These are phyloP conservation scores for Cyprinodon tularosa DNA, from an alignment of 2,113 vertebrate species.

Conservation along the genomic window DNA sequence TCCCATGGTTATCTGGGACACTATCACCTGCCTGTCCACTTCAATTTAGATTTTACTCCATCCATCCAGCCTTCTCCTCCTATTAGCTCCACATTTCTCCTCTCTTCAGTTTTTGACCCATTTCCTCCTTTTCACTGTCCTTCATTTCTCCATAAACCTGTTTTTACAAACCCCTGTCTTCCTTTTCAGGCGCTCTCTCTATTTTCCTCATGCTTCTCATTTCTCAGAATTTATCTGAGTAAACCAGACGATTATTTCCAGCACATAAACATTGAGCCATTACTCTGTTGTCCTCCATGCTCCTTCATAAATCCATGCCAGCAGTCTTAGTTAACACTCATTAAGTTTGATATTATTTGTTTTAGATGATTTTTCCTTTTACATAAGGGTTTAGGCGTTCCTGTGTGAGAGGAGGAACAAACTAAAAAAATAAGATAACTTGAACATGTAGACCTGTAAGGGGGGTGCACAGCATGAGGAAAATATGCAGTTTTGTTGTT, in stretches of 20 bases:
- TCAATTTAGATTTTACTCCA: slow-evolving; percentile 15
- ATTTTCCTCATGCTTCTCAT: slow-evolving; percentile 22
- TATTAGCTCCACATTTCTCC: slow-evolving; percentile 9
- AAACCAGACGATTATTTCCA: slow-evolving; percentile 66
- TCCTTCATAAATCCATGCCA: background rate
- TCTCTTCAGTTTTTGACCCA: background rate
- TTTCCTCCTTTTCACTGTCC: background rate
- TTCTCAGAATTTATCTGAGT: slow-evolving; percentile 69
- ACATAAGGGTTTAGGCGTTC: background rate
- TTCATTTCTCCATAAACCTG: background rate
- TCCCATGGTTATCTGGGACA: slow-evolving; percentile 9
- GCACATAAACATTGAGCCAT: slow-evolving; percentile 25
- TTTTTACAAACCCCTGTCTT: slow-evolving; percentile 10
- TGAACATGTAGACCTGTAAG: no score
- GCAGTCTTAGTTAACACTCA: background rate
- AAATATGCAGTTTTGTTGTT: no score
- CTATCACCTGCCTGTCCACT: slow-evolving; percentile 9
- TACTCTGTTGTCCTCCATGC: slow-evolving; percentile 14
- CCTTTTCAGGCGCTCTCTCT: slow-evolving; percentile 21
- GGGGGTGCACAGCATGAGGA: no score
- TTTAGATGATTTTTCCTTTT: background rate
- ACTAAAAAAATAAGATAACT: no score
- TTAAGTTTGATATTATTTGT: background rate
- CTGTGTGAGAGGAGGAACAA: background rate
- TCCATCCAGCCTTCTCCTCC: background rate